These are phyloP conservation scores for Stramonita haemastoma DNA, from an alignment of 2,888 invertebrate genomes.

Conservation along the genomic window DNA sequence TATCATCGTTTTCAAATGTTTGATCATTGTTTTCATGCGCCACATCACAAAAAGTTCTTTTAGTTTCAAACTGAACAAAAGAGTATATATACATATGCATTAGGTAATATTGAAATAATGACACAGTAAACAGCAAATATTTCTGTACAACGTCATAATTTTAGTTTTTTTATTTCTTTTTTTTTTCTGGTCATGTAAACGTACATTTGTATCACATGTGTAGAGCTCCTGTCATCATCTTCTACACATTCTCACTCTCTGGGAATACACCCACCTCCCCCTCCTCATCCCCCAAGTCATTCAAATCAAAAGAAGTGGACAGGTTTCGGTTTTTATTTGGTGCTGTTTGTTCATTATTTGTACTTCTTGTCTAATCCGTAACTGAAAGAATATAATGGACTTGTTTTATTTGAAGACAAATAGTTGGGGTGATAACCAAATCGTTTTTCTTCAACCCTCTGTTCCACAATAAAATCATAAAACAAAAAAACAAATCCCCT, in stretches of 20 bases:
- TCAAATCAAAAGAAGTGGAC: background rate
- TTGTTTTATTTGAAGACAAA: background rate
- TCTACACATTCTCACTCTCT: no score
- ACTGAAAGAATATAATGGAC: background rate
- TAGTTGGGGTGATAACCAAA: background rate
- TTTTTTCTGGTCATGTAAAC: background rate
- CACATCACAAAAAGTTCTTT: background rate
- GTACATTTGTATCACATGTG: background rate
- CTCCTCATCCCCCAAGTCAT: background rate
- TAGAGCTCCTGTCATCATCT: background rate
- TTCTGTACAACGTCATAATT: background rate
- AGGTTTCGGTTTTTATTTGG: background rate
- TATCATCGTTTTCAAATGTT: background rate
- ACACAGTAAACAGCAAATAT: background rate
- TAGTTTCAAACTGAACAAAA: background rate
- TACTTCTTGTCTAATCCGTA: background rate
- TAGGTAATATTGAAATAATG: background rate
- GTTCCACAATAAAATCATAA: background rate
- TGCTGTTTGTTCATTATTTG: background rate
- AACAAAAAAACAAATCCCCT: background rate
- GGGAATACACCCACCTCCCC: background rate
- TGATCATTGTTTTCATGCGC: background rate
- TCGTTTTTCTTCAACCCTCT: slow-evolving; percentile 5
- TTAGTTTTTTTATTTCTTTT: background rate
- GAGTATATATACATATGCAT: background rate